Base-by-base conservation (phyloP, 1,140 invertebrate species). In the Drosophila suzukii region DNA sequence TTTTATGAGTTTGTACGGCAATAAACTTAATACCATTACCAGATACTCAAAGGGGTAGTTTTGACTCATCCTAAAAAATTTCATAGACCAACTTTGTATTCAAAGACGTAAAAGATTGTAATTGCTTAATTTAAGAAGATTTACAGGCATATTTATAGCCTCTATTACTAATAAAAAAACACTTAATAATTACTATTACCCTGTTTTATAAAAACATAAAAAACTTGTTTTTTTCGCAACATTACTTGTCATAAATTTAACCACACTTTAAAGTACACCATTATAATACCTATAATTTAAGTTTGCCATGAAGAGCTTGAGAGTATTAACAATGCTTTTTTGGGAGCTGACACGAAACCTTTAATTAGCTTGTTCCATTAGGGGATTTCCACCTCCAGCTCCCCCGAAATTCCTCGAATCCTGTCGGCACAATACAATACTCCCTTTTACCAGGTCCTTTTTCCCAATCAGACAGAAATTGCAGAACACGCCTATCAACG, bases 401-500 rank as follows among this genome's bases (percentile, higher is more conserved):
- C 41, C 34, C 27, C 24, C 10, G 2, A 50, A 63, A 66, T 66
- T 32, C 32, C 47, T 51, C 36, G 30, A 38, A 36, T 47, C 34
- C 43, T 27, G 34, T 2, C 11, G 15, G 17, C 27, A n/a, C 51
- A 68, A 47, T 47, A 39, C 66, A 66, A 66, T 62, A 13, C 10
- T 11, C n/a, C 11, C 15, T 7, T 20, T 1, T 1, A 6, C 6
- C n/a, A 30, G 24, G 4, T 5, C 41, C 13, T n/a, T 39, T 39
- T 65, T 68, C 30, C 63, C 66, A 70, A 71, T 71, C 67, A 70
- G 67, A 6, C 34, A 7, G 67, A 50, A 71, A 65, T 67, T 77
- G 62, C 66, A 55, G 74, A 75, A 71, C 62, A 66, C 79, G 79
- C 83, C 71, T 88, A 86, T 86, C 82, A 78, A 53, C 75, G 83